Conservation (phyloP, 2,888 invertebrate genomes). For the Flabesymbios commensalis region DNA sequence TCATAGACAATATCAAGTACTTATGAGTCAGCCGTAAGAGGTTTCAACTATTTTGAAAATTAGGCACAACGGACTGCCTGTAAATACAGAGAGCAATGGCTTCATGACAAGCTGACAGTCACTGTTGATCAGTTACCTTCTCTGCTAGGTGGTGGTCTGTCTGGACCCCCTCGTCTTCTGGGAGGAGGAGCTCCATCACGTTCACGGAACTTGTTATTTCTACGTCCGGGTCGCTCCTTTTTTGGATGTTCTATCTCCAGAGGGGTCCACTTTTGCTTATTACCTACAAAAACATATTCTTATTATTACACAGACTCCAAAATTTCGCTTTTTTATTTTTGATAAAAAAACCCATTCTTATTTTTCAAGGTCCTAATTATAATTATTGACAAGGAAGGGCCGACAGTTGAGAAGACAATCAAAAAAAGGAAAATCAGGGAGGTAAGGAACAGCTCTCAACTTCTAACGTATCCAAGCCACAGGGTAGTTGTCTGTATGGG, state of each 20-base stretch:
- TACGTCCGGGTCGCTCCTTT: constrained; percentile 56
- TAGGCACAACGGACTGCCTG: not conserved
- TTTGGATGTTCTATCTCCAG: constrained; percentile 80
- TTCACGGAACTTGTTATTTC: constrained; percentile 13
- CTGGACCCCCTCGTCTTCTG: not conserved
- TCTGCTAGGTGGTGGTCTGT: not conserved
- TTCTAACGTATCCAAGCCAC: too few relatives aligned
- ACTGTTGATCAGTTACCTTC: constrained; percentile 6
- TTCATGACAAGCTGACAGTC: not conserved
- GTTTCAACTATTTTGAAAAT: too few relatives aligned
- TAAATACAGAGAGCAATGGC: not conserved
- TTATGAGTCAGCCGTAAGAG: too few relatives aligned
- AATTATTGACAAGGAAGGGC: too few relatives aligned
- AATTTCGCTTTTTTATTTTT: too few relatives aligned
- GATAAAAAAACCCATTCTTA: too few relatives aligned
- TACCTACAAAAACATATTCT: constrained; percentile 29
- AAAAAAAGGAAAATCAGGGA: too few relatives aligned
- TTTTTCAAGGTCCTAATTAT: too few relatives aligned
- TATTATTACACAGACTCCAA: not conserved
- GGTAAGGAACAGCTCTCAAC: too few relatives aligned
- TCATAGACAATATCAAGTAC: too few relatives aligned
- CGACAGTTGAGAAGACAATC: too few relatives aligned
- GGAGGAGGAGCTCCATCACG: not conserved
- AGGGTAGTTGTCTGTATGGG: too few relatives aligned
- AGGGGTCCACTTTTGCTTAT: constrained; percentile 85